These are phyloP conservation scores for Leptinotarsa defecta DNA, from an alignment of 1,140 invertebrate species.

Conservation along the genomic window DNA sequence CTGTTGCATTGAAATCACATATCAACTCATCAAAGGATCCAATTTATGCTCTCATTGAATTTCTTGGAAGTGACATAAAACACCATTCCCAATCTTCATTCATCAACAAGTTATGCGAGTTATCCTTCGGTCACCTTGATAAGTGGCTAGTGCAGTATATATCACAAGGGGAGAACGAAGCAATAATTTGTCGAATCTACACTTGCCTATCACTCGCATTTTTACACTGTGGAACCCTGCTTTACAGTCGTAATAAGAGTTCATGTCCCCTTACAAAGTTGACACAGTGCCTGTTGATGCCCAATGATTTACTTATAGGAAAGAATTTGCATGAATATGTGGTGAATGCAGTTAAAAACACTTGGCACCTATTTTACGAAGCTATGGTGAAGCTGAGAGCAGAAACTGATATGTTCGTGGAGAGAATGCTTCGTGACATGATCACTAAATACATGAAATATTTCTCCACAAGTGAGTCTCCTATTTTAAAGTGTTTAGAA, in stretches of 20 bases:
- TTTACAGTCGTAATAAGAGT: constrained; percentile 48
- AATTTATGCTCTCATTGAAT: constrained; percentile 42
- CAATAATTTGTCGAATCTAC: constrained; percentile 44
- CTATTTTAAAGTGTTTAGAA: constrained; percentile 42
- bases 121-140: constrained; percentile 46
- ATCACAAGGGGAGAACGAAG: constrained; percentile 39
- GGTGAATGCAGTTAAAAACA: constrained; percentile 44
- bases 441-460: constrained; percentile 48
- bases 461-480: constrained; percentile 45
- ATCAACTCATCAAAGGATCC: constrained; percentile 35
- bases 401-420: constrained; percentile 48
- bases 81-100: constrained; percentile 30
- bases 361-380: constrained; percentile 50
- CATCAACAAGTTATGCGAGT: constrained; percentile 41
- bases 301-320: constrained; percentile 47
- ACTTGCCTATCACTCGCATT: constrained; percentile 43
- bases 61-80: constrained; percentile 34
- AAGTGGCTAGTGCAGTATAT: constrained; percentile 41
- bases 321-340: constrained; percentile 40
- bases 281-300: constrained; percentile 43
- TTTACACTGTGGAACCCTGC: constrained; percentile 42
- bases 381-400: constrained; percentile 42
- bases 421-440: constrained; percentile 48
- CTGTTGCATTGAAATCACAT: constrained; percentile 33
- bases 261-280: constrained; percentile 45